These are phyloP conservation scores for Fragum sueziense DNA, from an alignment of 2,888 invertebrate genomes.

Conservation along the genomic window DNA sequence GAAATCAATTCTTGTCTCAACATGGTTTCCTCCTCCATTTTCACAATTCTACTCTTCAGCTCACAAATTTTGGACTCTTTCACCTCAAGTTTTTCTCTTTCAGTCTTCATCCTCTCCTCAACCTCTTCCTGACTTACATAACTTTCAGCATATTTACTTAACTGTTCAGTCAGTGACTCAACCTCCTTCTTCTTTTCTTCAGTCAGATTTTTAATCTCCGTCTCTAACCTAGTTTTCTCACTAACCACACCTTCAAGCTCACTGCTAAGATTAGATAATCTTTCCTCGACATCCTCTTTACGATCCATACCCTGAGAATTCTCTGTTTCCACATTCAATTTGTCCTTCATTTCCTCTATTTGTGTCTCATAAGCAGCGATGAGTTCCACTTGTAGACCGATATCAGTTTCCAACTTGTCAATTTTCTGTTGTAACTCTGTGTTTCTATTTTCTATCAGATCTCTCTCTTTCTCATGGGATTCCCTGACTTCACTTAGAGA, in stretches of 20 bases:
- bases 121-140: not conserved
- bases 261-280: not conserved
- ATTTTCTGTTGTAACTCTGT: not conserved
- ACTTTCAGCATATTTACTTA: not conserved
- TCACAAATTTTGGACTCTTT: not conserved
- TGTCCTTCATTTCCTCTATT: not conserved
- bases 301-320: not conserved
- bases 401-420: not conserved
- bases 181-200: not conserved
- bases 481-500: conserved; percentile 5
- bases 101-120: not conserved
- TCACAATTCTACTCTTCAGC: not conserved
- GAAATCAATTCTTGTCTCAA: not conserved
- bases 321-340: not conserved
- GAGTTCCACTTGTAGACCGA: not conserved
- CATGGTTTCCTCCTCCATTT: not conserved
- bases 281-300: not conserved
- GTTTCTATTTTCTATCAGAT: not conserved
- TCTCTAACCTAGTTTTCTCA: not conserved
- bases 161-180: not conserved
- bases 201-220: not conserved
- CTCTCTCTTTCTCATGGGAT: not conserved
- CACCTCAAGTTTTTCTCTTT: not conserved
- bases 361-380: not conserved
- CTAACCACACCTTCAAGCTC: not conserved